Conservation (phyloP, 1,140 invertebrate genomes). For the Neodiprion virginianus region DNA sequence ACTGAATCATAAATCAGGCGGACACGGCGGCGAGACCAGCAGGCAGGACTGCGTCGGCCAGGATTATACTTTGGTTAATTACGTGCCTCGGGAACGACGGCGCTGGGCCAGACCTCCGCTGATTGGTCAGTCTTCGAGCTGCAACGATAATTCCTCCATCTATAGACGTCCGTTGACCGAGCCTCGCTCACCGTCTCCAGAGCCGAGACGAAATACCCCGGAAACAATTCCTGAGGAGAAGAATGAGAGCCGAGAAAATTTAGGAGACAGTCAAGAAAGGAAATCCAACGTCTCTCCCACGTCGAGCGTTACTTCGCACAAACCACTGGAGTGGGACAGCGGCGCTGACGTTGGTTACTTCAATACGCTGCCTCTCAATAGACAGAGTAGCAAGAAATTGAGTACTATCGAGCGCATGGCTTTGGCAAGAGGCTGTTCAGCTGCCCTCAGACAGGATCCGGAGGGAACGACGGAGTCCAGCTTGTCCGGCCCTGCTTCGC, state of each 20-base stretch:
- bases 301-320: slow-evolving; percentile 70
- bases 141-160: slow-evolving; percentile 30
- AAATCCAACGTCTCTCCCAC: slow-evolving; percentile 62
- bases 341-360: slow-evolving; percentile 78
- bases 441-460: slow-evolving; percentile 53
- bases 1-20: slow-evolving; percentile 33
- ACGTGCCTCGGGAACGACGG: slow-evolving; percentile 48
- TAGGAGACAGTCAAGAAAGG: slow-evolving; percentile 33
- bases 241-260: slow-evolving; percentile 35
- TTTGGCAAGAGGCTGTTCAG: slow-evolving; percentile 50
- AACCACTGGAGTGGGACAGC: slow-evolving; percentile 78
- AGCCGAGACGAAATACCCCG: slow-evolving; percentile 28
- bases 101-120: slow-evolving; percentile 53
- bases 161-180: slow-evolving; percentile 37
- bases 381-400: slow-evolving; percentile 56
- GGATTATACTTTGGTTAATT: slow-evolving; percentile 38
- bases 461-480: slow-evolving; percentile 54
- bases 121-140: slow-evolving; percentile 48
- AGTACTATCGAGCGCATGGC: slow-evolving; percentile 69
- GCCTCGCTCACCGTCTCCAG: slow-evolving; percentile 33
- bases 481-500: slow-evolving; percentile 17
- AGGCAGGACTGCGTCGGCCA: slow-evolving; percentile 36
- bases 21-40: not conserved
- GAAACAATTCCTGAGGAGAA: slow-evolving; percentile 40
- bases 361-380: slow-evolving; percentile 54